Evolutionary conservation across 2,888 invertebrate genomes (phyloP).

Genomic region (Calameuta idolon): DNA sequence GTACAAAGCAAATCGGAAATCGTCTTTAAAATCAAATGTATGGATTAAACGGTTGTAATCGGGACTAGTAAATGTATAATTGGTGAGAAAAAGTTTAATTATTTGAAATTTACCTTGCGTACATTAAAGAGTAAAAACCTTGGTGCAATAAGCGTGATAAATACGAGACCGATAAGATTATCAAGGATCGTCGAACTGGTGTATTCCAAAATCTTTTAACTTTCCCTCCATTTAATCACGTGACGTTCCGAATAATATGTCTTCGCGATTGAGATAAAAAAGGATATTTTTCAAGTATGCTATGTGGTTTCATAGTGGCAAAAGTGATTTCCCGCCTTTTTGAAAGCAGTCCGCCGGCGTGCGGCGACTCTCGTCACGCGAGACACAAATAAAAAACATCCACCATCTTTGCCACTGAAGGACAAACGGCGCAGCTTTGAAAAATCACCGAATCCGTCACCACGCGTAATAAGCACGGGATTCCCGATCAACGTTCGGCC

Average conservation of each 20-base stretch:
- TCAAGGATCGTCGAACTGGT: constrained; percentile 46
- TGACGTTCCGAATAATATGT: constrained; percentile 3
- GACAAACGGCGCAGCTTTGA: constrained; percentile 58
- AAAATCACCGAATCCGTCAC: constrained; percentile 41
- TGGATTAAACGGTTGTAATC: not conserved
- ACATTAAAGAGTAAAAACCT: not conserved
- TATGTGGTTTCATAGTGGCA: not conserved
- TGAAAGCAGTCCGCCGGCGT: constrained; percentile 34
- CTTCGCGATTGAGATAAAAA: not conserved
- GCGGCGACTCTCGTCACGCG: constrained; percentile 43
- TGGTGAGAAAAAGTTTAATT: not conserved
- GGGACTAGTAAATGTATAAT: not conserved
- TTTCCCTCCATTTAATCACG: constrained; percentile 35
- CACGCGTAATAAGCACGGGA: constrained; percentile 27
- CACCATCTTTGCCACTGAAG: constrained; percentile 63
- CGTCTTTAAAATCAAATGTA: not conserved
- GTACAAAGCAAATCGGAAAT: not conserved
- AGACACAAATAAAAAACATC: constrained; percentile 45
- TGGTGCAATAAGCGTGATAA: not conserved
- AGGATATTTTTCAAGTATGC: not conserved
- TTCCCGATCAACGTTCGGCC: constrained; percentile 3
- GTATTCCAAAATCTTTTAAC: constrained; percentile 16
- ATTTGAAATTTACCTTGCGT: not conserved
- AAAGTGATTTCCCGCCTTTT: constrained; percentile 57
- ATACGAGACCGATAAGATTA: constrained; percentile 48